phyloP scores from a whole-genome alignment of 2,797 vertebrate species.

The Coranthus polyacanthus region DNA sequence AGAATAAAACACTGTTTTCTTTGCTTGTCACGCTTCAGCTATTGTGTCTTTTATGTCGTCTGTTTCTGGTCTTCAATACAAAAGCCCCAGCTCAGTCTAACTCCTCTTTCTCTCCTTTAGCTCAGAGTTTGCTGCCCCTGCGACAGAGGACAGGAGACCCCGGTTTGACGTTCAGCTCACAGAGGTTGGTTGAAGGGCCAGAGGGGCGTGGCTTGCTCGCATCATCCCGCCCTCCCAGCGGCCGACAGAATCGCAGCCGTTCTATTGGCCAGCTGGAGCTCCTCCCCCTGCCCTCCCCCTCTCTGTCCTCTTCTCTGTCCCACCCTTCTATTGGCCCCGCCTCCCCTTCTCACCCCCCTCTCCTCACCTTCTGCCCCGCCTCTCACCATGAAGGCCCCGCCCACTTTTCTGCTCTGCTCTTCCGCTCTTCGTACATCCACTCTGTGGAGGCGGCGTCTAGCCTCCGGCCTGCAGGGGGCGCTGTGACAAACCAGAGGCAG shows the following conservation, averaged over 20 bases:
- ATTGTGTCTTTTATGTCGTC: not conserved
- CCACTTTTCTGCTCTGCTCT: conserved; percentile 58
- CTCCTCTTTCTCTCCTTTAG: conserved; percentile 67
- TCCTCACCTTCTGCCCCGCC: conserved; percentile 44
- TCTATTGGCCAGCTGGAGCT: conserved; percentile 87
- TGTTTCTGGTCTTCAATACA: conserved; percentile 25
- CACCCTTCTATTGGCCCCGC: conserved; percentile 61
- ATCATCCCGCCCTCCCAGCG: conserved; percentile 57
- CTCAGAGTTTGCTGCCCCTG: conserved; percentile 86
- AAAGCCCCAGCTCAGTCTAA: not conserved
- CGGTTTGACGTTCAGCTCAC: conserved; percentile 84
- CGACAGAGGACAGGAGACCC: conserved; percentile 90
- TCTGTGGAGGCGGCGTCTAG: conserved; percentile 51
- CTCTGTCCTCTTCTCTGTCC: conserved; percentile 80
- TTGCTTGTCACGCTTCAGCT: not conserved
- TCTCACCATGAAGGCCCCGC: conserved; percentile 42
- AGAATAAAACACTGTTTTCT: not conserved
- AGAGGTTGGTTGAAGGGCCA: conserved; percentile 93
- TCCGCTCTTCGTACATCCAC: conserved; percentile 61
- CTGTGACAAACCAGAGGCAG: conserved; percentile 14
- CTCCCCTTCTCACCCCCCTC: conserved; percentile 12
- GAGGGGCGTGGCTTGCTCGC: conserved; percentile 40
- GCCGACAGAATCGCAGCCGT: conserved; percentile 88
- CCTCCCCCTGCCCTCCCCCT: conserved; percentile 63
- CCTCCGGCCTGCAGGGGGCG: conserved; percentile 59